Evolutionary conservation across 2,113 vertebrate genomes (phyloP), one percentile per base, ranked within the genome.

Genomic region (Lucifuga dentata): DNA sequence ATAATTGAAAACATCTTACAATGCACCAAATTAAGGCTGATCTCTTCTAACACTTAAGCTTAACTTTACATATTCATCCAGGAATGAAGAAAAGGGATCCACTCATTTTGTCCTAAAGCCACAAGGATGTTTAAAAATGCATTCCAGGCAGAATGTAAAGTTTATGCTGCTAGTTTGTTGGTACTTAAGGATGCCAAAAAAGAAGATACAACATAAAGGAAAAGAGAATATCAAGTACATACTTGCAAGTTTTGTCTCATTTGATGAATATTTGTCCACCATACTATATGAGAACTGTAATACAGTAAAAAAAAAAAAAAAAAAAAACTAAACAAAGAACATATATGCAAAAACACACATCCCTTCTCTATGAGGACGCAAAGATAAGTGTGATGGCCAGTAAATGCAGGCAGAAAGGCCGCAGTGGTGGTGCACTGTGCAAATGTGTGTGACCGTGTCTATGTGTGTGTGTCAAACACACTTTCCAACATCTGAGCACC

Each of bases 1-100:
- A 46, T 70, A 78, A 81, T 49, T 77, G 51, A 78, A 89, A 86
- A 76, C 74, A 74, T 78, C 24, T 80, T 73, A 62, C 63, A 53
- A 26, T 50, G 45, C 49, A 20, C 24, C 43, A 69, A 61, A 81
- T 72, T 29, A 72, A 48, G 8, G 49, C 32, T 19, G 21, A 73
- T 63, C 45, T 71, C 29, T 41, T 73, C 21, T 17, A 68, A 65
- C 26, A 21, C 40, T 35, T 10, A 2, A 41, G 26, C 38, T 50
- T 35, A 46, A 33, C 35, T 58, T 59, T 24, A 61, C 10, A 67
- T 16, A 41, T 61, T 56, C 15, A 48, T 20, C n/a, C 39, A 35
- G 58, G 12, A 68, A 62, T 26, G 11, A 2, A 17, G 7, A 9
- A 9, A 35, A 11, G 10, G 33, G 10, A 40, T 40, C 2, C 3